These are phyloP conservation scores for Barnardius zonarius DNA, from an alignment of 2,113 vertebrate species.

Conservation along the genomic window DNA sequence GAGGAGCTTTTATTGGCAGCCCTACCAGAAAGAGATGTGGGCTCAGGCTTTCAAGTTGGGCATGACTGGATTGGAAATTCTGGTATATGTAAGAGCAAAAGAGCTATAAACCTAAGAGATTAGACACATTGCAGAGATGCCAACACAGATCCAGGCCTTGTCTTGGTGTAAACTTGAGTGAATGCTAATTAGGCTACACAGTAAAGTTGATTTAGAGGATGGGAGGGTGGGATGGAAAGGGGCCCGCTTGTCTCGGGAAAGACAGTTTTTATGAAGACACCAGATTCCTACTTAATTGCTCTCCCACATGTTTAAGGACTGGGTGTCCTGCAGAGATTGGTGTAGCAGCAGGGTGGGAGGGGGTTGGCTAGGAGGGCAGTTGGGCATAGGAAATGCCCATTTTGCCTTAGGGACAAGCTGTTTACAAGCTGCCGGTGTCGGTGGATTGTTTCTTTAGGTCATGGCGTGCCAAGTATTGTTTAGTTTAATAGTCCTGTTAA, in stretches of 20 bases:
- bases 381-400: slow-evolving; percentile 25
- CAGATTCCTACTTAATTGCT: background rate
- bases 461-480: slow-evolving; percentile 61
- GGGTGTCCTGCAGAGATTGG: background rate
- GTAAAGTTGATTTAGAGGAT: background rate
- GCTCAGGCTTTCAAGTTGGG: background rate
- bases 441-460: slow-evolving; percentile 51
- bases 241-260: background rate
- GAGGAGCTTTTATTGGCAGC: background rate
- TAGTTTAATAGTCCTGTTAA: slow-evolving; percentile 58
- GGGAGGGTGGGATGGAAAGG: background rate
- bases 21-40: background rate
- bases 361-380: background rate
- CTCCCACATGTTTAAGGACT: background rate
- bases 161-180: background rate
- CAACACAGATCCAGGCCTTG: background rate
- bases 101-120: background rate
- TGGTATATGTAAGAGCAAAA: background rate
- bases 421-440: slow-evolving; percentile 36
- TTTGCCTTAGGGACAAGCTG: background rate
- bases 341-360: background rate
- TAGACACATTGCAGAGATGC: background rate
- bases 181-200: background rate
- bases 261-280: background rate
- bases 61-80: background rate